Conservation (phyloP, 2,797 vertebrate genomes). For the Falco biarmicus region DNA sequence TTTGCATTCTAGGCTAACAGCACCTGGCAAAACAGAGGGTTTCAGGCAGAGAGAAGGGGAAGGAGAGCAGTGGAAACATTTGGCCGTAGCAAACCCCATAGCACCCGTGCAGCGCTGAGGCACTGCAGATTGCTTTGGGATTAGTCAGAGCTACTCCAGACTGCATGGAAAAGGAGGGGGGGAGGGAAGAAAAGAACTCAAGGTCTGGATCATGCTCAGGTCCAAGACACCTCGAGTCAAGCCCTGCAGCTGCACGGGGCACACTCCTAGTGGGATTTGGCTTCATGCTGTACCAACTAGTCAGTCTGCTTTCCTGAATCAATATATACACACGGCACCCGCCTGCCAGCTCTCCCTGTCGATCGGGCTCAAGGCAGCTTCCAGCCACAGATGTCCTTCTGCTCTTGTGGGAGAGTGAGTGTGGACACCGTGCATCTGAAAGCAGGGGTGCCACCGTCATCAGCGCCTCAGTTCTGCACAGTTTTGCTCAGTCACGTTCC, state of each 20-base stretch:
- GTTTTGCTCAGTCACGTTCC: accelerated
- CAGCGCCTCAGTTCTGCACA: accelerated
- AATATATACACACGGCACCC: accelerated
- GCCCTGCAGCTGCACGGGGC: neutral
- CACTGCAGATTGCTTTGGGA: accelerated
- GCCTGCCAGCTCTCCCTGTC: accelerated
- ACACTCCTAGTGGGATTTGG: neutral
- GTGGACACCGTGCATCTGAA: neutral
- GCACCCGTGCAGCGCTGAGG: neutral
- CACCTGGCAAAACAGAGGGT: accelerated
- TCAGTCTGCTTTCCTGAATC: neutral
- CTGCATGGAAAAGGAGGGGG: neutral
- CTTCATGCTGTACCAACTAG: neutral
- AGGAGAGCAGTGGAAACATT: accelerated
- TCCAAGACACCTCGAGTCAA: accelerated
- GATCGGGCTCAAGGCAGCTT: neutral
- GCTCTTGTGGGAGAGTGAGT: accelerated
- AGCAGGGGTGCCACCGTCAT: accelerated
- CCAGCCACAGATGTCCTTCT: neutral
- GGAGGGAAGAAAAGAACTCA: no score
- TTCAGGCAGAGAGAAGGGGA: neutral
- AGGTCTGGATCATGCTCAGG: accelerated
- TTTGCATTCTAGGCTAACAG: accelerated
- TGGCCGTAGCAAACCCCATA: accelerated
- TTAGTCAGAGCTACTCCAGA: neutral